phyloP scores from a whole-genome alignment of 2,797 vertebrate genomes.

The Pseudochromis fuscus region DNA sequence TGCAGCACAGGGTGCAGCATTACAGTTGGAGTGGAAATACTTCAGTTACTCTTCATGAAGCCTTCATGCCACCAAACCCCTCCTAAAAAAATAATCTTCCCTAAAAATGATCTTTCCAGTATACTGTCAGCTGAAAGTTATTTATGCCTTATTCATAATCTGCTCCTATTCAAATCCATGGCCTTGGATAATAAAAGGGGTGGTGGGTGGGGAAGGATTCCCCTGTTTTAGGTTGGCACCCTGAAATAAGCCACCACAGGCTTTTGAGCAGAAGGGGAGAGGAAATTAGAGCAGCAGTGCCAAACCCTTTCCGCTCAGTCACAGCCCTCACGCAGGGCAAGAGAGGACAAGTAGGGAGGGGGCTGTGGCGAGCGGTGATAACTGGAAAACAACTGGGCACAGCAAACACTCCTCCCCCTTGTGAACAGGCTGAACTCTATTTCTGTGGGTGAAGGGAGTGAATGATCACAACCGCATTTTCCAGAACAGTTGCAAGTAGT shows the following conservation, averaged over 20 bases:
- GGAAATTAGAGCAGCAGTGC: slow-evolving; percentile 24
- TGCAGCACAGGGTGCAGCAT: slow-evolving; percentile 5
- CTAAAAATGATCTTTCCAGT: slow-evolving; percentile 35
- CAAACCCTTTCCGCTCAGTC: slow-evolving; percentile 25
- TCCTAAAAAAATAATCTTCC: slow-evolving; percentile 40
- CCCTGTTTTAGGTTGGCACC: slow-evolving; percentile 39
- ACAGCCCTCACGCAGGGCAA: slow-evolving; percentile 41
- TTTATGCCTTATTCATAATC: slow-evolving; percentile 41
- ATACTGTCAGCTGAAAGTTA: slow-evolving; percentile 42
- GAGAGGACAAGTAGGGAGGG: slow-evolving; percentile 58
- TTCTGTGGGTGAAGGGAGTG: slow-evolving; percentile 66
- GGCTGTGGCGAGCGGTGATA: slow-evolving; percentile 60
- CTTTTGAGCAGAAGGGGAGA: slow-evolving; percentile 32
- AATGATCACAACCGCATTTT: slow-evolving; percentile 64
- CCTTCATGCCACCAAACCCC: slow-evolving; percentile 22
- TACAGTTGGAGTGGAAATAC: slow-evolving; percentile 25
- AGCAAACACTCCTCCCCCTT: slow-evolving; percentile 71
- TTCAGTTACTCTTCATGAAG: slow-evolving; percentile 45
- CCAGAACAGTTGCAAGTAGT: slow-evolving; percentile 66
- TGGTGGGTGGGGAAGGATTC: slow-evolving; percentile 10
- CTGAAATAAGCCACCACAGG: slow-evolving; percentile 9
- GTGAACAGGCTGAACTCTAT: slow-evolving; percentile 72
- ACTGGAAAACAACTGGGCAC: slow-evolving; percentile 80
- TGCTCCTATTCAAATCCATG: slow-evolving; percentile 12
- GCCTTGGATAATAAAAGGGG: slow-evolving; percentile 28